Conservation (phyloP, 2,113 vertebrate species). For the Speoplatyrhinus poulsoni region DNA sequence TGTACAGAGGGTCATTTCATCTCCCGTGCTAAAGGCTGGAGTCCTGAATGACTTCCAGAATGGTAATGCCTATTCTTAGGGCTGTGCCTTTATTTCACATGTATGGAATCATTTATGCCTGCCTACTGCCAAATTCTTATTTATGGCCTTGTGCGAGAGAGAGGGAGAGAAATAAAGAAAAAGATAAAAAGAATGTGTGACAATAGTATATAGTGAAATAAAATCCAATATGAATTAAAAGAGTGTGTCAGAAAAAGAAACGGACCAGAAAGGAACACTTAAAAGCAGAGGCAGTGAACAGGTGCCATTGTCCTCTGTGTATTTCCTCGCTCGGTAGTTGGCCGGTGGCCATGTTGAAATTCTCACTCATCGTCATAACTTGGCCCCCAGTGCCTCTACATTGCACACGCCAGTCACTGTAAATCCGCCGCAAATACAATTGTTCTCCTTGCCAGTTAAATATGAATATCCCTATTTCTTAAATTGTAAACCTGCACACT, state of each 20-base stretch:
- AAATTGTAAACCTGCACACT: conserved; percentile 60
- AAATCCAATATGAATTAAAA: background rate
- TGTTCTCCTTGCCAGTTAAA: conserved; percentile 51
- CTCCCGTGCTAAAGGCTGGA: conserved; percentile 46
- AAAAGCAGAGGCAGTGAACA: conserved; percentile 61
- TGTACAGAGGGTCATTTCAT: conserved; percentile 64
- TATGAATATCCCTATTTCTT: conserved; percentile 65
- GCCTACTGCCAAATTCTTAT: conserved; percentile 61
- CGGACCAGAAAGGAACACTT: background rate
- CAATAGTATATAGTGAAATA: conserved; percentile 16
- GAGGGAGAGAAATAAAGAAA: conserved; percentile 46
- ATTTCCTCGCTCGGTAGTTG: conserved; percentile 53
- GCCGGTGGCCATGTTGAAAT: conserved; percentile 51
- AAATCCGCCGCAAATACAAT: conserved; percentile 54
- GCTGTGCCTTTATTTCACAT: conserved; percentile 63
- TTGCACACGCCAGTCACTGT: conserved; percentile 54
- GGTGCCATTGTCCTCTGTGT: conserved; percentile 74
- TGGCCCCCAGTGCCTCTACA: conserved; percentile 57
- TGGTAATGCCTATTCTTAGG: conserved; percentile 60
- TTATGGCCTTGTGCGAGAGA: conserved; percentile 48
- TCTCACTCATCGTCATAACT: conserved; percentile 63
- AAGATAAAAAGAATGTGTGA: conserved; percentile 47
- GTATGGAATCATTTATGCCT: conserved; percentile 74
- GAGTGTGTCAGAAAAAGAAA: conserved; percentile 1
- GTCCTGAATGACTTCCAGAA: conserved; percentile 57